Base-by-base conservation (phyloP, 2,888 invertebrate species). In the Chalcosyrphus nemorum region DNA sequence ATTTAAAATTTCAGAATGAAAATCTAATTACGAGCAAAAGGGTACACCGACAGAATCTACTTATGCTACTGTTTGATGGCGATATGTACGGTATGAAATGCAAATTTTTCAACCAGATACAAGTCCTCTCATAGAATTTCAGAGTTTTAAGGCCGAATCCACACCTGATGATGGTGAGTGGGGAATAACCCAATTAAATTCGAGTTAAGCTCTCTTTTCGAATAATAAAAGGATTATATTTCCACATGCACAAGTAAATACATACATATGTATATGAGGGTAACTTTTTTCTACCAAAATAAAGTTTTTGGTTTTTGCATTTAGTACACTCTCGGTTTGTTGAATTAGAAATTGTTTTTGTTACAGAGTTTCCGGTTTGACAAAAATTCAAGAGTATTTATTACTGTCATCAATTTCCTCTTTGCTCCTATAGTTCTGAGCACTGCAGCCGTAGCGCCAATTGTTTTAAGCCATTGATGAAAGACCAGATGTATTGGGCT, bases 201-300 rank as follows among this genome's bases (percentile, higher is more conserved):
- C 17, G 29, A 6, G 11, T 66, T 19, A 52, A 41, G 29, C 43
- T 54, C 19, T 2, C 29, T 27, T 17, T 68, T 54, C 15, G 27
- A 5, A 47, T 43, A n/a, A 68, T 54, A 54, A 68, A n/a, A 13
- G 43, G 54, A 68, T 68, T 32, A 41, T 43, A 29, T 41, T 17
- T 41, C 15, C n/a, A 29, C 29, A 15, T 17, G n/a, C 32, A 65
- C 2, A 41, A 27, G 2, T 24, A 24, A 24, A 4, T 24, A 24
- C n/a, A n/a, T n/a, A n/a, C n/a, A n/a, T n/a, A n/a, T n/a, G n/a
- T n/a, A n/a, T n/a, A n/a, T n/a, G n/a, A 1, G 9, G 9, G 17
- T 9, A n/a, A 4, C 6, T n/a, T 29, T 19, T 63, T 63, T 7
- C 13, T n/a, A 11, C n/a, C 13, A 29, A 2, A 47, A 27, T 45